Evolutionary conservation across 2,888 invertebrate species (phyloP).

Genomic region (Drosophila glabriapex): DNA sequence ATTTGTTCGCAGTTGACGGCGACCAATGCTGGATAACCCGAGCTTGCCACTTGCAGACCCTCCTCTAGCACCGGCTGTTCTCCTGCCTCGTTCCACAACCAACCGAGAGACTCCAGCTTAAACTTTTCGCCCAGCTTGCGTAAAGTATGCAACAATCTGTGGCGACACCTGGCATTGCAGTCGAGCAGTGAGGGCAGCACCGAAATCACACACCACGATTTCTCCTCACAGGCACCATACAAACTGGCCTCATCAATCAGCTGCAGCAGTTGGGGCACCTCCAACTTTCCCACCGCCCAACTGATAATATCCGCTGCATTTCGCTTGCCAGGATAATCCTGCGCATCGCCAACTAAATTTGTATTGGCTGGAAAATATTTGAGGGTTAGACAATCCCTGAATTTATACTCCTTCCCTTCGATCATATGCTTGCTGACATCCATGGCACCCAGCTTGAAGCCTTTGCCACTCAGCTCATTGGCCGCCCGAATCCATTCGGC

Average conservation of each 20-base stretch:
- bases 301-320: neutral
- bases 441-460: slow-evolving; percentile 4
- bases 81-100: slow-evolving; percentile 20
- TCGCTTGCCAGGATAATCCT: neutral
- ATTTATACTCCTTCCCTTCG: neutral
- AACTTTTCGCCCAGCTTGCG: neutral
- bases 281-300: neutral
- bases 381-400: neutral
- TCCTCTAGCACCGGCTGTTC: slow-evolving; percentile 6
- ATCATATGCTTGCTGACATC: neutral
- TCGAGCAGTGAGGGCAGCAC: slow-evolving; percentile 8
- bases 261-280: neutral
- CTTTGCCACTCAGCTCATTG: neutral
- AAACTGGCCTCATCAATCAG: slow-evolving; percentile 1
- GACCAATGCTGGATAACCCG: slow-evolving; percentile 1
- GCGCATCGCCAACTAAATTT: neutral
- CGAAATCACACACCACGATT: slow-evolving; percentile 18
- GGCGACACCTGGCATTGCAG: slow-evolving; percentile 17
- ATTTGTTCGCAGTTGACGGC: slow-evolving; percentile 7
- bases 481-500: slow-evolving; percentile 3
- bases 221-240: neutral
- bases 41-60: neutral
- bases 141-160: neutral
- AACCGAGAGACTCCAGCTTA: slow-evolving; percentile 4
- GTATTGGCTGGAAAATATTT: slow-evolving; percentile 6